Evolutionary conservation across 2,888 invertebrate genomes (phyloP), one percentile per base, ranked within the genome.

Genomic region (Lasioglossum vierecki): DNA sequence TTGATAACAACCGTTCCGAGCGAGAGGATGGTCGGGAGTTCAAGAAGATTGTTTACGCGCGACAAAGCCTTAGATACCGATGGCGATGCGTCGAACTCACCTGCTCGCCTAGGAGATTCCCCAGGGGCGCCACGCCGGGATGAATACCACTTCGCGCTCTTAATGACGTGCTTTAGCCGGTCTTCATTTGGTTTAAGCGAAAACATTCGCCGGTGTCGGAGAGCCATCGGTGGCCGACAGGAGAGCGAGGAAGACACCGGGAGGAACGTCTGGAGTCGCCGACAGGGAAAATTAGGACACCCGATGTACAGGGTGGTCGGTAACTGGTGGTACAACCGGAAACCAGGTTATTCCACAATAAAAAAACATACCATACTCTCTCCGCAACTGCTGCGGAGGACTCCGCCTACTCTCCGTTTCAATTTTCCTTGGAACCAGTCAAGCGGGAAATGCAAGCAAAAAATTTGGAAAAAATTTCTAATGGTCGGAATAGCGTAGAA

Each of bases 141-240:
- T 88, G 89, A 89, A 91, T 91, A 91, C 86, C 85, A 84, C 83
- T 81, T 83, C 83, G 87, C 81, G 86, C 82, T 87, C 86, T 89
- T 91, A 91, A 91, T 87, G 86, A 91, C 84, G 87, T 88, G 88
- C 91, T 91, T 84, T 88, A 88, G 87, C 81, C 86, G 83, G 85
- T 89, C 85, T 90, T 89, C 90, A 85, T 90, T 89, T 82, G 89
- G 90, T 91, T 57, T 92, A 91, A 92, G 90, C 91, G 91, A 91
- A 90, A 91, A 91, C 91, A 88, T 86, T 90, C 89, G 90, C 85
- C 71, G 77, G 71, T 57, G 41, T 30, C 57, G 11, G n/a, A 26
- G 66, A 74, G 57, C 26, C 82, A 44, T 15, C 70, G 53, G 39
- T 15, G 30, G 35, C 39, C 22, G 15, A 39, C 4, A 15, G 57